These are phyloP conservation scores for Actinopyga echinites DNA, from an alignment of 53 echinoderm and acorn worm species.

Conservation along the genomic window DNA sequence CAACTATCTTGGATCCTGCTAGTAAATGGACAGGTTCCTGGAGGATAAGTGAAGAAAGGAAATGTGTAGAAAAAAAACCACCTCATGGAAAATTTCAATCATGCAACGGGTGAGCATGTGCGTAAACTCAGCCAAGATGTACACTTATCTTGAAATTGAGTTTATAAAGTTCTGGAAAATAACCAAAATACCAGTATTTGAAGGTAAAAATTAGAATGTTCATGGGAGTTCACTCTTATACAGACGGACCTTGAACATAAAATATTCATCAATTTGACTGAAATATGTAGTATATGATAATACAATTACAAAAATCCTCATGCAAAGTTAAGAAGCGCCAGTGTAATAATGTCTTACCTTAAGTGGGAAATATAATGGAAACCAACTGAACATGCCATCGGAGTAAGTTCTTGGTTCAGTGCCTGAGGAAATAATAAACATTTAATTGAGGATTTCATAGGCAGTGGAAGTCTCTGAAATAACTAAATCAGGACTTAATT, in stretches of 20 bases:
- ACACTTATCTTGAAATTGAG: no score
- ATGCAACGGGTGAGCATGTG: neutral
- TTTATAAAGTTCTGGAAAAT: neutral
- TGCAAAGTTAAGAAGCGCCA: no score
- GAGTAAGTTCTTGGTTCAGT: slow-evolving; percentile 96
- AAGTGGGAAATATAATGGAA: slow-evolving; percentile 94
- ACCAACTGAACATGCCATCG: slow-evolving; percentile 99
- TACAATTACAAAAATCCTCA: no score
- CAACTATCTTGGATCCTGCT: slow-evolving; percentile 67
- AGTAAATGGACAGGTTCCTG: slow-evolving; percentile 85
- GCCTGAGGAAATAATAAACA: slow-evolving; percentile 61
- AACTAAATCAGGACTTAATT: no score
- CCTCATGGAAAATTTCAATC: neutral
- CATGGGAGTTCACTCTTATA: no score
- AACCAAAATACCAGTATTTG: neutral
- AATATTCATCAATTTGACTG: no score
- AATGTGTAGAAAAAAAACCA: neutral
- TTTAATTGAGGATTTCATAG: neutral
- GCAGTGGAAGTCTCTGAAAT: neutral
- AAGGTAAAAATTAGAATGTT: no score
- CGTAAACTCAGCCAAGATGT: neutral
- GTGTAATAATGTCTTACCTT: slow-evolving; percentile 62
- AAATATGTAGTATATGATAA: no score
- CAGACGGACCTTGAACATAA: no score
- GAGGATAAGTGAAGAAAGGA: slow-evolving; percentile 1